These are phyloP conservation scores for Fundulus diaphanus DNA, from an alignment of 2,797 vertebrate genomes.

Conservation along the genomic window DNA sequence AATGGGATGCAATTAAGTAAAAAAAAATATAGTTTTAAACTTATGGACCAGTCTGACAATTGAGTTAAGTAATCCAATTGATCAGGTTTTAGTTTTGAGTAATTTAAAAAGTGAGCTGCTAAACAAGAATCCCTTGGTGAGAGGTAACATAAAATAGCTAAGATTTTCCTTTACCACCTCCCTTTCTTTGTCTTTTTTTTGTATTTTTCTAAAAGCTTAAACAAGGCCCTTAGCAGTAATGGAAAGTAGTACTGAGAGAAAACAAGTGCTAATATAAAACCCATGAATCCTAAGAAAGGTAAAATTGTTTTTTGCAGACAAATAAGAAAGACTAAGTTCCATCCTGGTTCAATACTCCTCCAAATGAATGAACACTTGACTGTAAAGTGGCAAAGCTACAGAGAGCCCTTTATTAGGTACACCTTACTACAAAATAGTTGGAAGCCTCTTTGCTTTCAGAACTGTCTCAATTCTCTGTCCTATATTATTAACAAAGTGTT, in stretches of 20 bases:
- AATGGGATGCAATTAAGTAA: slow-evolving; percentile 3
- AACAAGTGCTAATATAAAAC: slow-evolving; percentile 41
- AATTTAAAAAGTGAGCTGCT: not conserved
- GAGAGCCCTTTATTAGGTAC: not conserved
- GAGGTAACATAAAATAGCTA: not conserved
- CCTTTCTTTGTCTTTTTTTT: not conserved
- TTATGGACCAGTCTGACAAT: not conserved
- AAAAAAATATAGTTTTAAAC: not conserved
- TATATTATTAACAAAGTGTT: not conserved
- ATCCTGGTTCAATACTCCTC: slow-evolving; percentile 38
- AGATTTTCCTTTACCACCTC: slow-evolving; percentile 3
- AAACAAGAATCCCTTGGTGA: not conserved
- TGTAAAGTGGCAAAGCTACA: slow-evolving; percentile 21
- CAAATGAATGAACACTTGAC: slow-evolving; percentile 38
- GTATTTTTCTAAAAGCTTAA: slow-evolving; percentile 6
- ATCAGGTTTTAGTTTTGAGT: not conserved
- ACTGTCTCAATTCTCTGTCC: not conserved
- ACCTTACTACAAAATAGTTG: not conserved
- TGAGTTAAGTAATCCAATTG: not conserved
- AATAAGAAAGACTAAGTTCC: slow-evolving; percentile 44
- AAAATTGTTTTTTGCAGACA: slow-evolving; percentile 42
- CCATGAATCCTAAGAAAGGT: slow-evolving; percentile 32
- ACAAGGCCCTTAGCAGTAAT: slow-evolving; percentile 49
- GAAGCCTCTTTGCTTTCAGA: not conserved
- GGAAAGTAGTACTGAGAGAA: slow-evolving; percentile 44